Evolutionary conservation across 1,140 invertebrate genomes (phyloP).

Genomic region (Atta cephalotes): DNA sequence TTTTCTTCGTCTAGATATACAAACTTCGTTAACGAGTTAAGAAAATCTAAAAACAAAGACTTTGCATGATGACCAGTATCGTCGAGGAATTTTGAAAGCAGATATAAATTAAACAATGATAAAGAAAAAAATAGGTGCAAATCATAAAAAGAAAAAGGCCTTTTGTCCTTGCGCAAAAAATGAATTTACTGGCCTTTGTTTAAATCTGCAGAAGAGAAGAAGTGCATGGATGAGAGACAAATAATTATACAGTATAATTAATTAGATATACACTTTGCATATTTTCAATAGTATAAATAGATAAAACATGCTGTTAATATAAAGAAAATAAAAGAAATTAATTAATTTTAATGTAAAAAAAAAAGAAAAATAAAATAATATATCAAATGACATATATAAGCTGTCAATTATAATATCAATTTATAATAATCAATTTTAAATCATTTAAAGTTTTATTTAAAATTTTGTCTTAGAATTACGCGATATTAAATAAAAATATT

Average conservation of each 20-base stretch:
- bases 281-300: neutral
- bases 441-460: neutral
- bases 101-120: slow-evolving; percentile 13
- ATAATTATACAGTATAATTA: slow-evolving; percentile 24
- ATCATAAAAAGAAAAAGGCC: neutral
- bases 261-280: neutral
- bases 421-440: neutral
- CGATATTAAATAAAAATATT: slow-evolving; percentile 1
- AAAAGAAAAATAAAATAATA: neutral
- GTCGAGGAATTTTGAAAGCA: neutral
- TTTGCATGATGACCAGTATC: slow-evolving; percentile 6
- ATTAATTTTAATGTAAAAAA: neutral
- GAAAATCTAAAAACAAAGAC: neutral
- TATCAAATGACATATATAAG: neutral
- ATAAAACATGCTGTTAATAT: neutral
- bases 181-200: neutral
- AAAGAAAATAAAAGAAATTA: neutral
- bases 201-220: slow-evolving; percentile 5
- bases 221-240: neutral
- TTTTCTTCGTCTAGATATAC: slow-evolving; percentile 21
- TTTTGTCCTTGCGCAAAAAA: neutral
- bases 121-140: slow-evolving; percentile 10
- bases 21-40: neutral
- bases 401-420: neutral
- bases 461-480: neutral